These are phyloP conservation scores for Polietes domitor DNA, from an alignment of 2,888 invertebrate genomes.

Conservation along the genomic window DNA sequence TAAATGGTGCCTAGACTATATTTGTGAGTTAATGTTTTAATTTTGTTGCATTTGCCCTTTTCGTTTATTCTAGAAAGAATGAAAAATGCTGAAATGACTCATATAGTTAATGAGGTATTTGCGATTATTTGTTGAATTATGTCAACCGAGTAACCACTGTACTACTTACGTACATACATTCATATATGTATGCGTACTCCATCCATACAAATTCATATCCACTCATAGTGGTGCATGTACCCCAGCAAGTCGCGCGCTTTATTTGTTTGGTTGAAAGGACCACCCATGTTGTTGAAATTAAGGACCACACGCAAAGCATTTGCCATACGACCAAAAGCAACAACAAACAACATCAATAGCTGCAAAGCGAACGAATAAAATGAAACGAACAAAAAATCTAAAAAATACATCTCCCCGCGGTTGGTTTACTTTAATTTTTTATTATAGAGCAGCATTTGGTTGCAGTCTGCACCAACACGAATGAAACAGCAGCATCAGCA, in stretches of 20 bases:
- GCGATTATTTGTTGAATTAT: no score
- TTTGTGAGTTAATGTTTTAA: no score
- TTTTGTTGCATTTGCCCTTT: no score
- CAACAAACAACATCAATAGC: conserved; percentile 57
- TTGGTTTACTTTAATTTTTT: conserved; percentile 50
- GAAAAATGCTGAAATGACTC: no score
- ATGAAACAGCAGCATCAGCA: conserved; percentile 35
- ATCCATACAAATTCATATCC: no score
- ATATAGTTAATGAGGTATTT: no score
- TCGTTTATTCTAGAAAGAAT: no score
- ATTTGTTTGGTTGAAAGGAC: conserved; percentile 65
- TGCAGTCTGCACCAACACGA: background rate
- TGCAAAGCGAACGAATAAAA: conserved; percentile 52
- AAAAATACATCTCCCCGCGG: conserved; percentile 40
- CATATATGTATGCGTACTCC: background rate
- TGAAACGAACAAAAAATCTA: conserved; percentile 21
- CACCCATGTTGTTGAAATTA: conserved; percentile 67
- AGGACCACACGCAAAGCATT: conserved; percentile 71
- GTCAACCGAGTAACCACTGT: no score
- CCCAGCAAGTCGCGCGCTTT: conserved; percentile 61
- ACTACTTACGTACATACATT: background rate
- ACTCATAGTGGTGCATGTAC: conserved; percentile 44
- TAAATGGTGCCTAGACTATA: no score
- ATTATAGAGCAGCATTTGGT: conserved; percentile 13
- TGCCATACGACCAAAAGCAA: conserved; percentile 68